phyloP scores from a whole-genome alignment of 92 coral and sea anemone species.

The Phenganax marumi region DNA sequence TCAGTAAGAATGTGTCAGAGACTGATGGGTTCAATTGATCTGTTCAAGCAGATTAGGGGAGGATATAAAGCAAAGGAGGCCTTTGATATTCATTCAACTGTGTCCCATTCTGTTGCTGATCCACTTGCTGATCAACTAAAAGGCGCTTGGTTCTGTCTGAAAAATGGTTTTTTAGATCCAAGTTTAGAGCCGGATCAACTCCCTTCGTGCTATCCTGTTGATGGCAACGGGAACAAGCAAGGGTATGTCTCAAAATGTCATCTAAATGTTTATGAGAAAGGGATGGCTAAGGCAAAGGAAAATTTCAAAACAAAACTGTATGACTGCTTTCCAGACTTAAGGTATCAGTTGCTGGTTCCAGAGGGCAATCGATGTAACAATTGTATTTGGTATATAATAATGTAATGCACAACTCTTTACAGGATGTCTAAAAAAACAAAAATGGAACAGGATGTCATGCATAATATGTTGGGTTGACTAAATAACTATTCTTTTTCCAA shows the following conservation, averaged over 20 bases:
- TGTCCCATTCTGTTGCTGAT: conserved; percentile 18
- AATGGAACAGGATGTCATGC: no score
- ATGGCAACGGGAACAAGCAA: background rate
- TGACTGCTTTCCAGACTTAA: conserved; percentile 13
- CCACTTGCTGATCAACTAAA: conserved; percentile 50
- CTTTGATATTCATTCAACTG: conserved; percentile 56
- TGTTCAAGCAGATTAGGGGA: background rate
- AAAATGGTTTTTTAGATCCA: conserved; percentile 37
- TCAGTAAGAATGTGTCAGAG: conserved; percentile 9
- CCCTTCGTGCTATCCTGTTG: conserved; percentile 21
- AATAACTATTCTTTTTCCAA: no score
- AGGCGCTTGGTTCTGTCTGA: conserved; percentile 58
- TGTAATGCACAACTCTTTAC: no score
- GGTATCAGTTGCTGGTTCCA: conserved; percentile 6
- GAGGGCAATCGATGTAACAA: no score
- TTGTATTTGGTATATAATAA: no score
- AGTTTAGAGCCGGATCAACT: background rate
- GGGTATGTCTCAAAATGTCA: background rate
- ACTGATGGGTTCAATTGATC: background rate
- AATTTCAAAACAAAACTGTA: background rate
- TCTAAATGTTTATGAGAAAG: conserved; percentile 1
- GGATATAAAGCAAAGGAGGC: background rate
- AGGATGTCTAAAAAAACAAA: no score
- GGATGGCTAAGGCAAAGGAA: background rate
- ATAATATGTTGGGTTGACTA: no score